These are phyloP conservation scores for Macaria liturata DNA, from an alignment of 2,888 invertebrate genomes.

Conservation along the genomic window DNA sequence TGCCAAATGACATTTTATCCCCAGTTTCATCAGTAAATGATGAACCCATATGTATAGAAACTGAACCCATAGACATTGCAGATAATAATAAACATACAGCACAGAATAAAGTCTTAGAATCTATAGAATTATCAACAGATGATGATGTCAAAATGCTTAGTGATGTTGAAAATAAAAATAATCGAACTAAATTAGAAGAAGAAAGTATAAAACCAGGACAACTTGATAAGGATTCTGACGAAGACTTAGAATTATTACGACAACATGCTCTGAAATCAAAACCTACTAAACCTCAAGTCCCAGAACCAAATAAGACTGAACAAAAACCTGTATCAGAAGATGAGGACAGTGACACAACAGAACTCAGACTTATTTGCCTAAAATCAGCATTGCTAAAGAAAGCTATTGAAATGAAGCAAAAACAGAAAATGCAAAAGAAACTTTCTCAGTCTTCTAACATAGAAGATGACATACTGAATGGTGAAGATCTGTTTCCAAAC, in stretches of 20 bases:
- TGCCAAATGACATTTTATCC: conserved; percentile 24
- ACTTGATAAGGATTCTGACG: conserved; percentile 65
- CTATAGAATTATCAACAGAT: conserved; percentile 31
- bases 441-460: conserved; percentile 59
- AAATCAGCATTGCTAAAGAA: conserved; percentile 87
- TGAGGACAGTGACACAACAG: conserved; percentile 84
- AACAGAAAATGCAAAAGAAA: conserved; percentile 66
- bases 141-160: conserved; percentile 27
- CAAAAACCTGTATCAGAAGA: conserved; percentile 63
- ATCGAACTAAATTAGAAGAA: conserved; percentile 14
- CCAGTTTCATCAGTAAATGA: conserved; percentile 35
- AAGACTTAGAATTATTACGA: conserved; percentile 72
- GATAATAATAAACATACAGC: conserved; percentile 22
- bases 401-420: conserved; percentile 82
- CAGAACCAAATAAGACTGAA: conserved; percentile 31
- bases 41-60: conserved; percentile 27
- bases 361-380: conserved; percentile 86
- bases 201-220: conserved; percentile 23
- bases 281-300: conserved; percentile 43
- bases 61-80: conserved; percentile 28
- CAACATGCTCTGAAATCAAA: conserved; percentile 76
- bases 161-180: conserved; percentile 12
- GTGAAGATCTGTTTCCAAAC: conserved; percentile 41
- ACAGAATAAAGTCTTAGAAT: conserved; percentile 13
- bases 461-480: conserved; percentile 54